Base-by-base conservation (phyloP, 2,888 invertebrate genomes). In the Gasteruption jaculator region DNA sequence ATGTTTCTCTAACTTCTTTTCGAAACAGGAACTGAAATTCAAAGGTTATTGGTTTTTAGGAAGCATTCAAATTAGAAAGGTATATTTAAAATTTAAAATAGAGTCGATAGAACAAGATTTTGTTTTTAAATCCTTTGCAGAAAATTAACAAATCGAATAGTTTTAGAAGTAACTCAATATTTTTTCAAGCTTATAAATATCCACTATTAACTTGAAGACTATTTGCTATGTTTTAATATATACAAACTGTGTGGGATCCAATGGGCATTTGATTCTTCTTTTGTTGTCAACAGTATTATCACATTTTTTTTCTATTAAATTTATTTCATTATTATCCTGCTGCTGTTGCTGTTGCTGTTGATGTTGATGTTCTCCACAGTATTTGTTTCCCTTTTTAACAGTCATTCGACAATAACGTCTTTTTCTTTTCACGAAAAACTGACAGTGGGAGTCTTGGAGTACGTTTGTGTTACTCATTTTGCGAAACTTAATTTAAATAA, bases 361-460 rank as follows among this genome's bases (percentile, higher is more conserved):
- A n/a, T 25, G 43, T 20, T 50, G 53, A 49, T 57, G 88, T 60
- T 87, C 87, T 0, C 85, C 86, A 60, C 88, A 88, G 61, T 78
- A 88, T 45, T 76, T 71, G 14, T 77, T 76, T 1, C 82, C 84
- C n/a, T 77, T 74, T 47, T 79, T 79, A 4, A 84, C 80, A 0
- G 82, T 78, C 86, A 88, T 86, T 52, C 85, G 82, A 60, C 88
- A 88, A 48, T 77, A 78, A 2, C 88, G 76, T 59, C 85, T 85
- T 56, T 88, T 88, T 18, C 85, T 74, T 22, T 74, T 58, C 0
- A 88, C 83, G 63, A 79, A 86, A 68, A 58, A 63, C 44, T 61
- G 58, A 41, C 71, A 71, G 31, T 59, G 57, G n/a, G n/a, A n/a
- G 24, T 8, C n/a, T n/a, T n/a, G n/a, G n/a, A n/a, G n/a, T n/a